Evolutionary conservation across 35 echinoderm and acorn worm genomes (phyloP).

Genomic region (Apostichopus parvimensis): DNA sequence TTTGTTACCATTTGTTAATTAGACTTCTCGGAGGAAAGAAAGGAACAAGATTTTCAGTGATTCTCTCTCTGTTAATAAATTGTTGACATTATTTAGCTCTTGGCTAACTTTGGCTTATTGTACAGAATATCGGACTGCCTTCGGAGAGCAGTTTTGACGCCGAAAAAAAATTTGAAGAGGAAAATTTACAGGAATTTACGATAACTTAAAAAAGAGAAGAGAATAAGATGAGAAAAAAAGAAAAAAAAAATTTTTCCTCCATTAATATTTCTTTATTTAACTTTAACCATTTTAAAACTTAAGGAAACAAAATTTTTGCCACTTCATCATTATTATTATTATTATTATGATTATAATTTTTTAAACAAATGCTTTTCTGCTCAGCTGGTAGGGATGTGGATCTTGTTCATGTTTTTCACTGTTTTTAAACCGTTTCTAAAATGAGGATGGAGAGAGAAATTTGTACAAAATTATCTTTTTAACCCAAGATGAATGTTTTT

Average conservation of each 20-base stretch:
- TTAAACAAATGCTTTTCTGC: slow-evolving; percentile 52
- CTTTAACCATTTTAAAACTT: slow-evolving; percentile 43
- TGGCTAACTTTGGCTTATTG: neutral
- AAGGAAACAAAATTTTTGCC: slow-evolving; percentile 33
- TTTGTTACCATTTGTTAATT: too few relatives aligned
- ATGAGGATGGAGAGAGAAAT: slow-evolving; percentile 2
- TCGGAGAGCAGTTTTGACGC: neutral
- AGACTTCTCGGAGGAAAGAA: too few relatives aligned
- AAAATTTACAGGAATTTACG: neutral
- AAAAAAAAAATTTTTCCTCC: slow-evolving; percentile 40
- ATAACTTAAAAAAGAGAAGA: neutral
- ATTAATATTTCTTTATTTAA: slow-evolving; percentile 8
- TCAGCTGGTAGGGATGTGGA: slow-evolving; percentile 20
- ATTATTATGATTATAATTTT: neutral
- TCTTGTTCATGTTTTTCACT: slow-evolving; percentile 16
- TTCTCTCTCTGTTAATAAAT: too few relatives aligned
- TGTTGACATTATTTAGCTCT: too few relatives aligned
- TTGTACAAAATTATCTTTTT: slow-evolving; percentile 57
- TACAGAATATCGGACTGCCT: neutral
- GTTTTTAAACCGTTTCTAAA: slow-evolving; percentile 54
- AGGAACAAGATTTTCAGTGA: too few relatives aligned
- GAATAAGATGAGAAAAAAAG: neutral
- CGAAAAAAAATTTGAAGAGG: neutral
- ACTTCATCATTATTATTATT: slow-evolving; percentile 42
- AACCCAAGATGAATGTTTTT: slow-evolving; percentile 48